phyloP scores from a whole-genome alignment of 2,888 invertebrate species.

The Nephrotoma flavescens region DNA sequence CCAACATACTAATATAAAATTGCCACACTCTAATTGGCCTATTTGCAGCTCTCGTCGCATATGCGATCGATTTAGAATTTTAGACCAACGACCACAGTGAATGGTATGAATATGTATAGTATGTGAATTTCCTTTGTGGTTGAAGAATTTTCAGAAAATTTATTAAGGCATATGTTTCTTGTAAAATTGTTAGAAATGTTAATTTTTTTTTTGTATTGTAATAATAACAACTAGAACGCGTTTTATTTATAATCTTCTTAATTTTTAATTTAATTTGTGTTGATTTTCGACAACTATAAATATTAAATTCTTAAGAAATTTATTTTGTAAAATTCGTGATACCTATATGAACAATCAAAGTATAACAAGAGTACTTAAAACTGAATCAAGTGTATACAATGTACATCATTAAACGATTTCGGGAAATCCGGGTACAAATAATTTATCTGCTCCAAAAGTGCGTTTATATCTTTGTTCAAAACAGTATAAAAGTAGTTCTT shows the following conservation, averaged over 20 bases:
- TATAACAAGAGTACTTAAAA: neutral
- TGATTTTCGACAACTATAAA: neutral
- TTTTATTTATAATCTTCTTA: neutral
- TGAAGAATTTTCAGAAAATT: neutral
- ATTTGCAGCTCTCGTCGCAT: neutral
- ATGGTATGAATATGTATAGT: neutral
- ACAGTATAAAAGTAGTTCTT: neutral
- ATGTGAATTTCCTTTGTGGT: neutral
- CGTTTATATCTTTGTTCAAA: neutral
- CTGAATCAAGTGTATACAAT: neutral
- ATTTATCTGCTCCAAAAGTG: neutral
- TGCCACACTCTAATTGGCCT: neutral
- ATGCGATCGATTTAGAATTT: neutral
- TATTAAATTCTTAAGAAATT: neutral
- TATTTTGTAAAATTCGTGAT: neutral
- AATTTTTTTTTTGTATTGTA: neutral
- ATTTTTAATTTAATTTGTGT: neutral
- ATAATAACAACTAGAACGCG: neutral
- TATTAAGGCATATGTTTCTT: neutral
- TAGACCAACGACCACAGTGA: neutral
- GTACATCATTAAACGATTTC: neutral
- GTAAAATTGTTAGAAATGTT: neutral
- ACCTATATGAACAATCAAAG: neutral
- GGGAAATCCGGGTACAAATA: neutral
- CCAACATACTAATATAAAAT: neutral